These are phyloP conservation scores for Drosophila chauvacae DNA, from an alignment of 1,140 invertebrate species.

Conservation along the genomic window DNA sequence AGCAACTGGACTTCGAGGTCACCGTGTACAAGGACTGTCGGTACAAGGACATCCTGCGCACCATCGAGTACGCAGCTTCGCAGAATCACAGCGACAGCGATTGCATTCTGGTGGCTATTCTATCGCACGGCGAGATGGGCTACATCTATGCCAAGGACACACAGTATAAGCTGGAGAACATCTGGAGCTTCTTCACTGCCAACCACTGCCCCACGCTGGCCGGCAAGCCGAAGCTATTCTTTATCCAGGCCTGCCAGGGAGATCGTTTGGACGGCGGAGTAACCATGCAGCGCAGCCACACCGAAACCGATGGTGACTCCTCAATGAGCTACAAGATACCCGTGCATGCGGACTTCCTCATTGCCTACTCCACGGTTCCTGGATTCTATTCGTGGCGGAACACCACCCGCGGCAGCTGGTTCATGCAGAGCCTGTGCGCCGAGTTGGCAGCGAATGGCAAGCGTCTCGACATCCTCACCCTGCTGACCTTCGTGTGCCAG, in stretches of 20 bases:
- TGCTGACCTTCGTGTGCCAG: constrained; percentile 95
- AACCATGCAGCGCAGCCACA: constrained; percentile 85
- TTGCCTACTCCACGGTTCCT: constrained; percentile 96
- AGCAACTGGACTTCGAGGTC: constrained; percentile 91
- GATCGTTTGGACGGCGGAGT: constrained; percentile 92
- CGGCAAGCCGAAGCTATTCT: constrained; percentile 97
- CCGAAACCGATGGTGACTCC: constrained; percentile 90
- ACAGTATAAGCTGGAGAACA: constrained; percentile 91
- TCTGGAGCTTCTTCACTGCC: constrained; percentile 95
- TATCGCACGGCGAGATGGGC: constrained; percentile 96
- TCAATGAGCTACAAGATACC: constrained; percentile 92
- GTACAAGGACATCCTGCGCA: constrained; percentile 88
- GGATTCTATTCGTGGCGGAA: constrained; percentile 98
- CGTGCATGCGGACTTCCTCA: constrained; percentile 96
- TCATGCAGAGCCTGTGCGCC: constrained; percentile 96
- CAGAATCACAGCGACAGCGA: constrained; percentile 92
- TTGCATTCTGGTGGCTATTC: constrained; percentile 91
- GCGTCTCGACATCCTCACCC: constrained; percentile 92
- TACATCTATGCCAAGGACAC: constrained; percentile 94
- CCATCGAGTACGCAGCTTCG: constrained; percentile 88
- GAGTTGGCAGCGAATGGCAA: constrained; percentile 90
- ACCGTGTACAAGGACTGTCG: constrained; percentile 87
- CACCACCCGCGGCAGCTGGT: constrained; percentile 97
- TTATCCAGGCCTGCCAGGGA: constrained; percentile 96
- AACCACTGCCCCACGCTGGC: constrained; percentile 93